phyloP scores from a whole-genome alignment of 2,888 invertebrate genomes.

The Tenthredo scrophulariae region DNA sequence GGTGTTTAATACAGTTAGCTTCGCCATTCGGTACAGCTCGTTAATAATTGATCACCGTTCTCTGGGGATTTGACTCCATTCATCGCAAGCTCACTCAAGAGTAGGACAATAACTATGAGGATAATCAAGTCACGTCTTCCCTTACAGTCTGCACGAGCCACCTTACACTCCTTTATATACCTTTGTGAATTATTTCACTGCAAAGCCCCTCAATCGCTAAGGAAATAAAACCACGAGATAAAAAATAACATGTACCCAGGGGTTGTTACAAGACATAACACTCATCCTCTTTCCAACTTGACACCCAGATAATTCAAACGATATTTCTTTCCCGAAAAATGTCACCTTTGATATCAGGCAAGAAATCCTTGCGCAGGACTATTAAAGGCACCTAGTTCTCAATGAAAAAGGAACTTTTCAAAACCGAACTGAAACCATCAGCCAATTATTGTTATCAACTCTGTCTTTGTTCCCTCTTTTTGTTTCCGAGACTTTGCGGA shows the following conservation, averaged over 20 bases:
- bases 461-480: neutral
- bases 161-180: constrained; percentile 22
- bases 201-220: neutral
- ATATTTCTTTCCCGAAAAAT: no score
- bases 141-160: constrained; percentile 6
- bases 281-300: neutral
- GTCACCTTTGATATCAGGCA: no score
- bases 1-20: constrained; percentile 26
- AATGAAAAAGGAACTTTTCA: no score
- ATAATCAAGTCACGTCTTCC: constrained; percentile 49
- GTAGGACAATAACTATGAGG: constrained; percentile 45
- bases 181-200: constrained; percentile 36
- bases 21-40: constrained; percentile 41
- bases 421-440: no score
- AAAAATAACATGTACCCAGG: neutral
- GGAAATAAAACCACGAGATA: neutral
- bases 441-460: neutral
- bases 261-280: constrained; percentile 5
- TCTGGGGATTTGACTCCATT: constrained; percentile 40
- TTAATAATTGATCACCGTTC: constrained; percentile 43
- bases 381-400: no score
- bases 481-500: neutral
- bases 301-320: neutral
- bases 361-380: no score
- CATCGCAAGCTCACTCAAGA: constrained; percentile 49